Evolutionary conservation across 1,140 invertebrate genomes (phyloP).

Genomic region (Papilio dardanus): DNA sequence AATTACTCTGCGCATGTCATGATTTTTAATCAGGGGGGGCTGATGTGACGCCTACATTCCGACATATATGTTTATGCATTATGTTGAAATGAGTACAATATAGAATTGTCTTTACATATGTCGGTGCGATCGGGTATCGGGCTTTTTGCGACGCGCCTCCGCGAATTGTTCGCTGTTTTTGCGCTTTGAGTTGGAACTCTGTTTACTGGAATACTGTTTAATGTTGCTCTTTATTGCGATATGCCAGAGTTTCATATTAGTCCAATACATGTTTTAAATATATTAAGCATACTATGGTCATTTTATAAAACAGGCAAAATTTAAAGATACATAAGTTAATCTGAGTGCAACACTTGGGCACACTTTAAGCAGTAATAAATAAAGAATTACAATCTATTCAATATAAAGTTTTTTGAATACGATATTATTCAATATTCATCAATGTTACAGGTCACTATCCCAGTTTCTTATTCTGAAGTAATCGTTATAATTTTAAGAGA

Average conservation of each 20-base stretch:
- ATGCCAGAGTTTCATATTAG: not conserved
- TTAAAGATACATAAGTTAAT: too few relatives aligned
- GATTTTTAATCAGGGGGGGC: conserved; percentile 45
- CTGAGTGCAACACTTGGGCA: too few relatives aligned
- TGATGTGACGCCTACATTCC: conserved; percentile 66
- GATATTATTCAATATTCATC: not conserved
- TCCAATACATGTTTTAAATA: not conserved
- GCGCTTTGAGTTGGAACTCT: conserved; percentile 11
- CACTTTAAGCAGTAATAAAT: too few relatives aligned
- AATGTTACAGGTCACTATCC: conserved; percentile 7
- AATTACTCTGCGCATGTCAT: conserved; percentile 80
- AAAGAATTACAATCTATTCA: not conserved
- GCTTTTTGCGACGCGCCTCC: conserved; percentile 39
- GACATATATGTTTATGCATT: conserved; percentile 62
- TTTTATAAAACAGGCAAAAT: not conserved
- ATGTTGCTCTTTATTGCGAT: not conserved
- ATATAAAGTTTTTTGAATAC: not conserved
- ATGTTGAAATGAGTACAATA: conserved; percentile 51
- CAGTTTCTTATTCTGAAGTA: conserved; percentile 24
- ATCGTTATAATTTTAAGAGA: conserved; percentile 34
- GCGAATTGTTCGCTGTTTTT: conserved; percentile 23
- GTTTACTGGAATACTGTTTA: not conserved
- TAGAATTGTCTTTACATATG: conserved; percentile 61
- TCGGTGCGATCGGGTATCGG: conserved; percentile 44
- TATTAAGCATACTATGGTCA: not conserved